Base-by-base conservation (phyloP, 1,140 invertebrate species). In the Zaprionus inermis region DNA sequence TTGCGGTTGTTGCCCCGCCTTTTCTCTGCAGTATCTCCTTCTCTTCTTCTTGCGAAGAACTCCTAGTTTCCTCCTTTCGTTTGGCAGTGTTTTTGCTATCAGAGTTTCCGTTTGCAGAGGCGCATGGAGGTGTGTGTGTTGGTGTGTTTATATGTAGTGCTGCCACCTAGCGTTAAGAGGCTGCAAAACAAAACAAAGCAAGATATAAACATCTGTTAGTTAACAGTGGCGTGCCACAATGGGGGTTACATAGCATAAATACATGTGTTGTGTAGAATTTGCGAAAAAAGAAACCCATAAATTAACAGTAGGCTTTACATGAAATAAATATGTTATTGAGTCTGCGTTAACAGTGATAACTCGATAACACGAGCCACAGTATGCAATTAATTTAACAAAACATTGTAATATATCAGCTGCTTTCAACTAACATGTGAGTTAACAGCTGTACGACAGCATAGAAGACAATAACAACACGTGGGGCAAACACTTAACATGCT, bases 1-100 rank as follows among this genome's bases (percentile, higher is more conserved):
- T 32, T 41, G 59, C 59, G 59, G 44, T 20, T 58, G 52, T 18
- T 44, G 6, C 55, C 38, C 49, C 70, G 54, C 59, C 57, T 76
- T n/a, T 30, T 68, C 20, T 69, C 20, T 69, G 9, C 46, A 52
- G 9, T 30, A 16, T 34, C 32, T 70, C 46, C 59, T 41, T 36
- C 56, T 72, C 34, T 14, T 49, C 55, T 49, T 11, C 46, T 24
- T n/a, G 28, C 61, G 30, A 44, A 44, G 38, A 44, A 44, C 38
- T 44, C n/a, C 38, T 16, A 51, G 28, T 34, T 28, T 59, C 36
- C 55, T 78, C 55, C 30, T 61, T 60, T 57, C 78, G 76, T 61
- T 81, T 89, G 84, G 85, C 84, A 89, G 84, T 89, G 84, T 72
- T 73, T 52, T 18, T 56, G 71, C 49, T 73, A 81, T 61, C 34